Conservation (phyloP, 1,140 invertebrate species). For the Cotesia chilonis region DNA sequence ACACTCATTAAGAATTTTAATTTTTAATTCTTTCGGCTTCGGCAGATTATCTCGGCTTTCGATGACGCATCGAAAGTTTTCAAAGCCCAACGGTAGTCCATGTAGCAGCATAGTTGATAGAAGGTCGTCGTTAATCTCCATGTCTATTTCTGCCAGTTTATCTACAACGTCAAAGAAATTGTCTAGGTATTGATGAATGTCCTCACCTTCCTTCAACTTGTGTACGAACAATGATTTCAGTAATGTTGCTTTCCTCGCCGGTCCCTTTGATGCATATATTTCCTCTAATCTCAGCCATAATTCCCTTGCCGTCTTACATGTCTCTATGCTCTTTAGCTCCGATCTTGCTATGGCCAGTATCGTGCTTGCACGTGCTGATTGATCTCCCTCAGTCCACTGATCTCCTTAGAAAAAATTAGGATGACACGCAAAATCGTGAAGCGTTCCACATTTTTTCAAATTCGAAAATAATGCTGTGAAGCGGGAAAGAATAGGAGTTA, state of each 20-base stretch:
- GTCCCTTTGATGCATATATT: not conserved
- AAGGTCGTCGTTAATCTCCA: not conserved
- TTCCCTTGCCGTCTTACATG: conserved; percentile 1
- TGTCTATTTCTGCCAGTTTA: conserved; percentile 18
- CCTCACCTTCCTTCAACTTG: not conserved
- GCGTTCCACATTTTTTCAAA: no score
- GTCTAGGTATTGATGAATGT: not conserved
- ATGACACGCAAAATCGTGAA: no score
- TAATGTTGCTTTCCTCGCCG: not conserved
- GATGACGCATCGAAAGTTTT: conserved; percentile 23
- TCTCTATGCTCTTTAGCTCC: conserved; percentile 2
- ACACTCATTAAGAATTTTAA: conserved; percentile 1
- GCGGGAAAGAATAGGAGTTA: no score
- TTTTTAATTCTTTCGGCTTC: not conserved
- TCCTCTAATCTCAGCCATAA: conserved; percentile 1
- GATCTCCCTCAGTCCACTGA: not conserved
- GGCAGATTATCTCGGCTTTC: conserved; percentile 10
- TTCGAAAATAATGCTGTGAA: no score
- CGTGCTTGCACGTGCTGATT: not conserved
- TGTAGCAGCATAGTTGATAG: conserved; percentile 6
- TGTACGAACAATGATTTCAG: not conserved
- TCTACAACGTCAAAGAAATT: conserved; percentile 15
- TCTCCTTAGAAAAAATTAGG: no score
- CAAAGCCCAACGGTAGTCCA: conserved; percentile 1
- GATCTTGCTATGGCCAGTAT: not conserved